Evolutionary conservation across 92 coral and sea anemone genomes (phyloP).

Genomic region (Siderastrea radians): DNA sequence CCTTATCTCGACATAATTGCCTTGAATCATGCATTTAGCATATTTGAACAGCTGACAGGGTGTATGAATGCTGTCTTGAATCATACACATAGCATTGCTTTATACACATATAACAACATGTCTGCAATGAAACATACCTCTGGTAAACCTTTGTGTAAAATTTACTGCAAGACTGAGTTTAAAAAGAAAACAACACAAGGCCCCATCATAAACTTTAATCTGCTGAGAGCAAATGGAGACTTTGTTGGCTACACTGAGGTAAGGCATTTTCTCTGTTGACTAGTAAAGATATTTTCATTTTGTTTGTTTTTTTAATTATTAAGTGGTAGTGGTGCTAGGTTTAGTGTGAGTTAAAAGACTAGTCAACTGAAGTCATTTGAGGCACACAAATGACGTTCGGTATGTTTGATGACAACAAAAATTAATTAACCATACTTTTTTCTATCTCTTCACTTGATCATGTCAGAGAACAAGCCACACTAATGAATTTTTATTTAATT

Average conservation of each 20-base stretch:
- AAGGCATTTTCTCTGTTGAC: background rate
- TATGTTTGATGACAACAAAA: too few species aligned
- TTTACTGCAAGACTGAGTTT: slow-evolving; percentile 91
- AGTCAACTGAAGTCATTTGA: background rate
- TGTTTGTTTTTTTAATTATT: background rate
- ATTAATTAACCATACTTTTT: too few species aligned
- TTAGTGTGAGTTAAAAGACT: background rate
- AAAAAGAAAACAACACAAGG: slow-evolving; percentile 75
- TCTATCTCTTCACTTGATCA: too few species aligned
- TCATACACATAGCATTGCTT: slow-evolving; percentile 91
- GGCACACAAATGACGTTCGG: background rate
- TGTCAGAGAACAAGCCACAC: too few species aligned
- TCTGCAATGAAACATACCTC: slow-evolving; percentile 78
- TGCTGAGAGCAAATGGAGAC: slow-evolving; percentile 85
- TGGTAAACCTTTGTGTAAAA: slow-evolving; percentile 70
- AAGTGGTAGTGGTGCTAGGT: too few species aligned
- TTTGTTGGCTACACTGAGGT: slow-evolving; percentile 97
- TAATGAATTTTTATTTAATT: too few species aligned
- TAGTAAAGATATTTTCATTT: too few species aligned
- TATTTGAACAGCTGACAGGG: slow-evolving; percentile 71
- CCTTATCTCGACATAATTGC: slow-evolving; percentile 93
- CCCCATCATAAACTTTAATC: slow-evolving; percentile 91
- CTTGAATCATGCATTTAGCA: slow-evolving; percentile 82
- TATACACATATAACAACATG: slow-evolving; percentile 80
- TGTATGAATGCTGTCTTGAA: slow-evolving; percentile 66